phyloP scores from a whole-genome alignment of 1,140 invertebrate genomes.

The Melitaea cinxia region DNA sequence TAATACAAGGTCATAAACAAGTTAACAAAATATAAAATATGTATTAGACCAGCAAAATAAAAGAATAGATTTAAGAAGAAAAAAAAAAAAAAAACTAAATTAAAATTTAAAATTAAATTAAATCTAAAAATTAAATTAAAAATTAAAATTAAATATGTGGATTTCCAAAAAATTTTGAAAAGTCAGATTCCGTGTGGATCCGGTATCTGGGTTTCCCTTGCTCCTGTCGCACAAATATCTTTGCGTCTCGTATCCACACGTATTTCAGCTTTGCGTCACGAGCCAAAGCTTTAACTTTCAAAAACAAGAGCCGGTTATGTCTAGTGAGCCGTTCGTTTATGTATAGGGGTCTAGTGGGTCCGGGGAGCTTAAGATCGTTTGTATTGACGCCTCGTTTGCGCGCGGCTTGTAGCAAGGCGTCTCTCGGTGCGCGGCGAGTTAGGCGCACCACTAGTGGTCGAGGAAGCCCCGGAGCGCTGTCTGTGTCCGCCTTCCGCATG shows the following conservation, averaged over 20 bases:
- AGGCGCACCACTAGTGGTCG: slow-evolving; percentile 15
- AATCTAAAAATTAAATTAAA: too few relatives aligned
- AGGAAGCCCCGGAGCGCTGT: background rate
- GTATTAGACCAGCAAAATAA: too few relatives aligned
- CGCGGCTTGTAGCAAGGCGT: slow-evolving; percentile 15
- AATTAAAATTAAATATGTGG: too few relatives aligned
- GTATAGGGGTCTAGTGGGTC: slow-evolving; percentile 5
- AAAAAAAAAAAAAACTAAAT: too few relatives aligned
- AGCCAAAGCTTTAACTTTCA: background rate
- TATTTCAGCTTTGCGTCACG: slow-evolving; percentile 1
- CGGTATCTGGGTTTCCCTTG: background rate
- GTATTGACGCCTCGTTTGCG: slow-evolving; percentile 4
- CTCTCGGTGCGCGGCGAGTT: background rate
- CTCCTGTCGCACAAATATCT: slow-evolving; percentile 8
- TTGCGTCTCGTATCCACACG: slow-evolving; percentile 4
- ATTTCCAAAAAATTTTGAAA: slow-evolving; percentile 6
- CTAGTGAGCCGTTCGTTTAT: slow-evolving; percentile 22
- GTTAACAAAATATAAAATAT: too few relatives aligned
- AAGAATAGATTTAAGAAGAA: too few relatives aligned
- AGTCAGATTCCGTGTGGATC: background rate
- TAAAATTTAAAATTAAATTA: too few relatives aligned
- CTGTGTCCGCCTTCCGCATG: too few relatives aligned
- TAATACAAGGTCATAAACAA: too few relatives aligned
- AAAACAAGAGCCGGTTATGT: slow-evolving; percentile 4
- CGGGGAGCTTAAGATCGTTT: slow-evolving; percentile 8